Conservation (phyloP, 2,888 invertebrate species). For the Gnatocerus cornutus region DNA sequence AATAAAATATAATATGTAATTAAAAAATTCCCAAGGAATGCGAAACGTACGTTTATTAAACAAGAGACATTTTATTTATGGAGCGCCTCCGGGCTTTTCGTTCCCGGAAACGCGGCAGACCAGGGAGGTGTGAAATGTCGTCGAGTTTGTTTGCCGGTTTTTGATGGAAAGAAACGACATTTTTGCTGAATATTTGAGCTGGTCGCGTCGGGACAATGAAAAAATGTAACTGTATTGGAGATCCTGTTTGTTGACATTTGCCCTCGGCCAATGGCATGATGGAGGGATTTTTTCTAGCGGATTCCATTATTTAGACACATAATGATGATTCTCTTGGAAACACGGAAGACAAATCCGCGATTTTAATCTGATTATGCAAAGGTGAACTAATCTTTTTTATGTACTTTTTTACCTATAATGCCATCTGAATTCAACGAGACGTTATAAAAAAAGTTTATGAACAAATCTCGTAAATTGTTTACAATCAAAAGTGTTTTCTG, state of each 20-base stretch:
- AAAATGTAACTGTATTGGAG: slow-evolving; percentile 36
- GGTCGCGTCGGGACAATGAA: slow-evolving; percentile 29
- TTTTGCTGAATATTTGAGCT: slow-evolving; percentile 24
- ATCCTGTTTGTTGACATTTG: slow-evolving; percentile 44
- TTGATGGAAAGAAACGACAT: slow-evolving; percentile 21
- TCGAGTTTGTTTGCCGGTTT: neutral
- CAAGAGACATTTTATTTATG: neutral
- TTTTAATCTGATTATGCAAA: neutral
- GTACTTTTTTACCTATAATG: too few relatives aligned
- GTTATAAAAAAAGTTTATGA: too few relatives aligned
- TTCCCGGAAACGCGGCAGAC: neutral
- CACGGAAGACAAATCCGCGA: slow-evolving; percentile 4
- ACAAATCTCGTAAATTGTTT: too few relatives aligned
- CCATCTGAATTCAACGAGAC: too few relatives aligned
- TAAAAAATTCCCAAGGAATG: neutral
- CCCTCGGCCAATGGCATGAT: slow-evolving; percentile 31
- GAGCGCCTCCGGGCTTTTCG: neutral
- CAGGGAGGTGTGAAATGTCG: slow-evolving; percentile 7
- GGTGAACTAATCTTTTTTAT: too few relatives aligned
- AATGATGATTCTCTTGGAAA: slow-evolving; percentile 12
- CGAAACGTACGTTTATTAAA: neutral
- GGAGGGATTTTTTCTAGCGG: slow-evolving; percentile 20
- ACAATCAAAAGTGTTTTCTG: too few relatives aligned
- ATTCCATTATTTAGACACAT: slow-evolving; percentile 16
- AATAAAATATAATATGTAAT: neutral